Base-by-base conservation (phyloP, 2,888 invertebrate species). In the Eugnorisma glareosa region DNA sequence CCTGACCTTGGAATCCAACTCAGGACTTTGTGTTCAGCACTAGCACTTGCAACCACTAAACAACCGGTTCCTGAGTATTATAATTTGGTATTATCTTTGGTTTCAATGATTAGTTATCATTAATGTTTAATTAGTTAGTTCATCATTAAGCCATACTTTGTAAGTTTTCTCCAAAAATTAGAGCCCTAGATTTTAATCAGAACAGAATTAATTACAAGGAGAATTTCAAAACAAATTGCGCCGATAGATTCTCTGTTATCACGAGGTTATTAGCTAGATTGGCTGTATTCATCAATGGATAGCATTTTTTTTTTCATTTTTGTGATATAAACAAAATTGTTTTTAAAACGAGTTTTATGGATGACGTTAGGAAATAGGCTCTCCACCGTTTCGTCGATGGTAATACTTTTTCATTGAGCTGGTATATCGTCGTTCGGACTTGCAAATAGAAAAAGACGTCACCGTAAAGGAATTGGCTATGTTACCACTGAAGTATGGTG, bases 141-240 rank as follows among this genome's bases (percentile, higher is more conserved):
- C 8, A 18, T 28, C 57, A 28, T 28, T 4, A 28, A 37, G 10
- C 24, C n/a, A n/a, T 37, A 15, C 28, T 3, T 5, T 35, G 13
- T 10, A 1, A 0, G 11, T 31, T 24, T 13, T 7, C 7, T 21
- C 24, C 4, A 13, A n/a, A 21, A n/a, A 10, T 24, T 43, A 0
- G 1, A 57, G 15, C 13, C 21, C 45, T 21, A 45, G 10, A 45
- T 76, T 76, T 37, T n/a, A 76, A 45, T 57, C 67, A 76, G 21
- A 45, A 37, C n/a, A 28, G 28, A 54, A 18, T 18, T 66, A 66
- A 76, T 35, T 45, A 66, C n/a, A 57, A 37, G 2, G 35, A 4
- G 59, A 43, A 1, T 21, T 59, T 48, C 21, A 40, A 77, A 67
- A 21, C 7, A 67, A 59, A 48, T n/a, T 57, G 18, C 28, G 37